These are phyloP conservation scores for Mugil cephalus DNA, from an alignment of 2,113 vertebrate genomes.

Conservation along the genomic window DNA sequence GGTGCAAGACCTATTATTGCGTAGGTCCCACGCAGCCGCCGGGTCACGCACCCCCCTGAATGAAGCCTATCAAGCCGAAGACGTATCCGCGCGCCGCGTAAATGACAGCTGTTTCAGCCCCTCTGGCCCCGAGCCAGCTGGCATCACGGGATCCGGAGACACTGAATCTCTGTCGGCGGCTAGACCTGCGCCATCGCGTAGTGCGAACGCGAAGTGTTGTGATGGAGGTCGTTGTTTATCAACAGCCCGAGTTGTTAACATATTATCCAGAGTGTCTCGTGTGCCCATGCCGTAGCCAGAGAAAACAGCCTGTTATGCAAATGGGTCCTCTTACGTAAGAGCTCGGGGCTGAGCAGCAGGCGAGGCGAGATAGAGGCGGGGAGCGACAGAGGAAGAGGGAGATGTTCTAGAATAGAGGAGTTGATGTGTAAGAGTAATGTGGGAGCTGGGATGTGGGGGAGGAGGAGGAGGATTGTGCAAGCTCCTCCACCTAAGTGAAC, in stretches of 20 bases:
- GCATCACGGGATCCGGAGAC: constrained; percentile 54
- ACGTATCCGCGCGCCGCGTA: constrained; percentile 43
- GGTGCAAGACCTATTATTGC: constrained; percentile 75
- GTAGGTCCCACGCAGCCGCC: constrained; percentile 73
- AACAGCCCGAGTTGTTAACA: constrained; percentile 74
- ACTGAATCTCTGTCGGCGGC: constrained; percentile 38
- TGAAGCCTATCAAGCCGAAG: constrained; percentile 57
- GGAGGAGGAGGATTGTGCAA: constrained; percentile 64
- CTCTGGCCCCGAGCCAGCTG: constrained; percentile 70
- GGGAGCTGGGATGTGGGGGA: constrained; percentile 65
- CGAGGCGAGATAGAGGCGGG: constrained; percentile 57
- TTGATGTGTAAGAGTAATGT: constrained; percentile 71
- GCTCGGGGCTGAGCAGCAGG: constrained; percentile 67
- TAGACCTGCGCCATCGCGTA: constrained; percentile 34
- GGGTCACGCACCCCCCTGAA: constrained; percentile 68
- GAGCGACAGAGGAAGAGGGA: constrained; percentile 52
- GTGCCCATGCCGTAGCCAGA: constrained; percentile 63
- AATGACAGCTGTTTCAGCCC: constrained; percentile 73
- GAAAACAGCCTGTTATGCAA: constrained; percentile 82
- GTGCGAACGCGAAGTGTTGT: constrained; percentile 51
- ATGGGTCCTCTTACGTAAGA: constrained; percentile 77
- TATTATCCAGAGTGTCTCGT: constrained; percentile 71
- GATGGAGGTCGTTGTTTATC: constrained; percentile 74
- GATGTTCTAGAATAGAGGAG: constrained; percentile 66
- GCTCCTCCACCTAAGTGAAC: constrained; percentile 46